Conservation (phyloP, 2,797 vertebrate genomes). For the Eospalax fontanierii region DNA sequence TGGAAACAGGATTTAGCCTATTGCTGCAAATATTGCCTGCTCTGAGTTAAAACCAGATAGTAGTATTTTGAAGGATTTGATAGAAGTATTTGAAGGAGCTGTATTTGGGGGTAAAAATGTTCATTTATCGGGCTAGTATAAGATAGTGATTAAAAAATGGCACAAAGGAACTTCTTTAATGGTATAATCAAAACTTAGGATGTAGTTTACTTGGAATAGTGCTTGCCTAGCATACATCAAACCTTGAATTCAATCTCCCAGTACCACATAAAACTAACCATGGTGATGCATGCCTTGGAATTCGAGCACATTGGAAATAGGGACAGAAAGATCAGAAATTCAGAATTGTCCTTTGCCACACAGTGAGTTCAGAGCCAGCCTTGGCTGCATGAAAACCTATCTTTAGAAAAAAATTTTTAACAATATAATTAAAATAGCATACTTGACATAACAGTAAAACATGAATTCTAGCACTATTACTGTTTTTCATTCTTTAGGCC, state of each 20-base stretch:
- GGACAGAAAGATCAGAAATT: neutral
- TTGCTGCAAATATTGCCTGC: neutral
- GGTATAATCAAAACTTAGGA: neutral
- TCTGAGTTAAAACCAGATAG: neutral
- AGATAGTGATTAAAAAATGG: neutral
- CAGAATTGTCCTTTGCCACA: neutral
- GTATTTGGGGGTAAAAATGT: conserved; percentile 39
- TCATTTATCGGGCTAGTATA: neutral
- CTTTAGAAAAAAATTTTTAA: neutral
- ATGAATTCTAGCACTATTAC: neutral
- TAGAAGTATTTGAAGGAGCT: neutral
- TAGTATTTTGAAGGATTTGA: too few relatives aligned
- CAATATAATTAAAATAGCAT: neutral
- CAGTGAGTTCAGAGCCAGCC: neutral
- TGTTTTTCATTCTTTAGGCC: neutral
- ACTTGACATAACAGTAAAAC: conserved; percentile 28
- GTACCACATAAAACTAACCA: neutral
- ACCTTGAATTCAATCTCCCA: neutral
- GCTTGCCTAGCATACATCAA: neutral
- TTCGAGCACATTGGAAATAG: neutral
- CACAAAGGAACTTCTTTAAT: neutral
- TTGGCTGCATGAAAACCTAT: neutral
- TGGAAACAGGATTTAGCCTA: neutral
- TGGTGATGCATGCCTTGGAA: neutral
- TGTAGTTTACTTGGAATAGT: neutral